Evolutionary conservation across 2,113 vertebrate species (phyloP).

Genomic region (Glareola pratincola): DNA sequence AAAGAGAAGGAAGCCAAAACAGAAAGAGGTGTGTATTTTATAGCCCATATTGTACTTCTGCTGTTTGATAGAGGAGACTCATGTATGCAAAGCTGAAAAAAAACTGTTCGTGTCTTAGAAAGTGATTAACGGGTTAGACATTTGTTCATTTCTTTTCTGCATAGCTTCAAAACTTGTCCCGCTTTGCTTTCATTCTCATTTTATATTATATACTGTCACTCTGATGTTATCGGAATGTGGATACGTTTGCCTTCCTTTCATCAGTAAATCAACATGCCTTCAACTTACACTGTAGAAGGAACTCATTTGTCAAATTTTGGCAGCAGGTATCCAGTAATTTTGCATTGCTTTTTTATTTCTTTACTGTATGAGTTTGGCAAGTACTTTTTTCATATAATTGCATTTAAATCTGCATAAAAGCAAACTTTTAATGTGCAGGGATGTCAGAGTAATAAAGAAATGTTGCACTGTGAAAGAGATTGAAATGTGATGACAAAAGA

Average conservation of each 20-base stretch:
- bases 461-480: background rate
- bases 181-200: background rate
- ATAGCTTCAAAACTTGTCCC: background rate
- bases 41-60: background rate
- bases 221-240: background rate
- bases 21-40: background rate
- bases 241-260: background rate
- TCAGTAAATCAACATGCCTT: background rate
- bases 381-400: background rate
- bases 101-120: background rate
- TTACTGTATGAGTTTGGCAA: background rate
- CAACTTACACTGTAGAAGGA: background rate
- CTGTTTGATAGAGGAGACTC: background rate
- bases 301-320: background rate
- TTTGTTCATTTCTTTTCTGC: background rate
- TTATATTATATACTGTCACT: background rate
- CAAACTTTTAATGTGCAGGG: background rate
- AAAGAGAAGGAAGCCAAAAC: background rate
- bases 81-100: accelerated
- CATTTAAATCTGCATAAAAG: background rate
- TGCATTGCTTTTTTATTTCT: background rate
- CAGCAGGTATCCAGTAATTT: background rate
- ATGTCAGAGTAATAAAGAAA: background rate
- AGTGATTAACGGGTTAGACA: background rate
- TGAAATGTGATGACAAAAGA: background rate